Base-by-base conservation (phyloP, 2,797 vertebrate species). In the Fundulus diaphanus region DNA sequence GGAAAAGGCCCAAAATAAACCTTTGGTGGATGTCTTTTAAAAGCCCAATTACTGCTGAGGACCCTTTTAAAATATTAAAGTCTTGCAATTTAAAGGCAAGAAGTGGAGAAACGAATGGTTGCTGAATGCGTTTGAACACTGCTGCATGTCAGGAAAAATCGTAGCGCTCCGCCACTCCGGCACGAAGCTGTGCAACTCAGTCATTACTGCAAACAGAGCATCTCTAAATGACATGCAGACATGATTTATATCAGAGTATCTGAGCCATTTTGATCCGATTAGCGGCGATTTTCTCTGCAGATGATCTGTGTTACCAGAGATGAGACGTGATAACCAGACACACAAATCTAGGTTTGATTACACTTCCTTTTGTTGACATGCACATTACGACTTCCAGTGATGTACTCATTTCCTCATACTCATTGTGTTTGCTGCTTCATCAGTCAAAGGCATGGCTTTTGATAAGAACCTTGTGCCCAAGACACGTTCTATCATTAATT, bases 301-400 rank as follows among this genome's bases (percentile, higher is more conserved):
- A 66, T 78, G 77, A 86, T 89, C 81, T 80, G 74, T n/a, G 70
- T 59, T 72, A 46, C 59, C 57, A 49, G 68, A 84, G 74, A 89
- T 73, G 66, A 77, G 74, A 72, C 70, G 33, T 85, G 88, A 90
- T 91, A 82, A 86, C 42, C 59, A 56, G 63, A 74, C 48, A 78
- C 4, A 31, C 77, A 80, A 70, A 78, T 88, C 84, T 73, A 65
- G 65, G 75, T 46, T 73, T 88, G 88, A 92, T 91, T 89, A 78
- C 73, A 65, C 74, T 85, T 91, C 81, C 82, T 81, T 89, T 85
- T 82, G 81, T 79, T 72, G 88, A 86, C 77, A 80, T 51, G 56
- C 67, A 65, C 46, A 16, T 81, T 70, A 74, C 68, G 70, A 33
- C 66, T 82, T 68, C 76, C 72, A 82, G 49, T 7, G 51, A 70